Evolutionary conservation across 2,797 vertebrate species (phyloP), one percentile per base, ranked within the genome.

Genomic region (Gouania willdenowi): DNA sequence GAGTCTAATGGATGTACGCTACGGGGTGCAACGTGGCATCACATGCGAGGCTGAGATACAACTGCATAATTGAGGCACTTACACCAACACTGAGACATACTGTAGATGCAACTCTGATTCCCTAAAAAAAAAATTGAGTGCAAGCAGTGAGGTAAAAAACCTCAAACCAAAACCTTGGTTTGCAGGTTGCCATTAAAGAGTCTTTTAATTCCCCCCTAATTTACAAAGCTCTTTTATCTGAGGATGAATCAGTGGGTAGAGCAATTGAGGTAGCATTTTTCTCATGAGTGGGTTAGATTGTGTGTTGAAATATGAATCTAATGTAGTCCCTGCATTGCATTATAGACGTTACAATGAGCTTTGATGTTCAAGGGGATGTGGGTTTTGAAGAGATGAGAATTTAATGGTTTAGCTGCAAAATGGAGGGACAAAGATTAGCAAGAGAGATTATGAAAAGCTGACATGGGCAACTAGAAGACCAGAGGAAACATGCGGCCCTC

Each of bases 51-150:
- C 37, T 30, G 42, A 6, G 19, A 56, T 60, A 70, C 51, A 38
- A 43, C 47, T 55, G 40, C 67, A 58, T 73, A 66, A 71, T 62
- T 60, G 46, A 66, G 36, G 49, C 37, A 52, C 68, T 74, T 15
- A 29, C 52, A 44, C 23, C 28, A 27, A 59, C 59, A 62, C 8
- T 38, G 65, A 68, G 46, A 62, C 51, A 30, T 12, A 2, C n/a
- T n/a, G n/a, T n/a, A n/a, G n/a, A n/a, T n/a, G n/a, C n/a, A n/a
- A n/a, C n/a, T n/a, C n/a, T n/a, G n/a, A n/a, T n/a, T n/a, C 10
- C 57, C 24, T 16, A 47, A 38, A 63, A 53, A n/a, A n/a, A n/a
- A n/a, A n/a, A n/a, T 19, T 29, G 23, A 64, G 39, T 26, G 18
- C 5, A 3, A 7, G 30, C 36, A 41, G 42, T 45, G 24, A 45